Evolutionary conservation across 2,113 vertebrate genomes (phyloP), one percentile per base, ranked within the genome.

Genomic region (Larimichthys crocea): DNA sequence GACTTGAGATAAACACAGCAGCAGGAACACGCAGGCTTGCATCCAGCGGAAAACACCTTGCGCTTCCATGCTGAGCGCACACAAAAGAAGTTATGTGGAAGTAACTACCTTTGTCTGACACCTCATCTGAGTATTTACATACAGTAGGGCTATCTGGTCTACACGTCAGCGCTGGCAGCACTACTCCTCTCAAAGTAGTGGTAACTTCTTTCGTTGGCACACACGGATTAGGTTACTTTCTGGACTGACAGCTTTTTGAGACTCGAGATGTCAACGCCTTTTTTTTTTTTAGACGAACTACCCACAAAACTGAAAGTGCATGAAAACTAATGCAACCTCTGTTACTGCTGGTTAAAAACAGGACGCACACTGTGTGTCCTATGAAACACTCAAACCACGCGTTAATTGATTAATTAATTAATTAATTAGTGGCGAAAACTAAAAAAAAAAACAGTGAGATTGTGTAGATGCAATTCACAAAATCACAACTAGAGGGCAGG

Each of bases 1-100:
- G 8, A 20, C 46, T 7, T 6, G 42, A 10, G 84, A 73, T 1
- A 88, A 60, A 67, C 70, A 86, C 26, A 90, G 49, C 72, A 75
- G 26, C 50, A 86, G 64, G 26, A 86, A 4, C 49, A 76, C 62
- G 53, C 46, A 71, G 44, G 31, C 17, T 31, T 3, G 66, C 73
- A 86, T 55, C 74, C 75, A 60, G 77, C 0, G 17, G 48, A 4
- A 14, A 57, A 48, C 63, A 79, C 77, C 29, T 80, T 26, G 75
- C 64, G 9, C 52, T 53, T 74, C 66, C 90, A 89, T 86, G 55
- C 74, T 20, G 50, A 16, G 17, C 1, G 48, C 31, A 10, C 6
- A 63, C 66, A 15, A 9, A 9, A 29, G 3, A 42, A 26, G 15
- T 81, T 56, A 67, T 57, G 40, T 55, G 6, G 6, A 59, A 19